A percentile compares a stretch with the other conserved stretches of the same genome.
Conservation (phyloP, 2,113 vertebrate species). For the Procavia capensis region DNA sequence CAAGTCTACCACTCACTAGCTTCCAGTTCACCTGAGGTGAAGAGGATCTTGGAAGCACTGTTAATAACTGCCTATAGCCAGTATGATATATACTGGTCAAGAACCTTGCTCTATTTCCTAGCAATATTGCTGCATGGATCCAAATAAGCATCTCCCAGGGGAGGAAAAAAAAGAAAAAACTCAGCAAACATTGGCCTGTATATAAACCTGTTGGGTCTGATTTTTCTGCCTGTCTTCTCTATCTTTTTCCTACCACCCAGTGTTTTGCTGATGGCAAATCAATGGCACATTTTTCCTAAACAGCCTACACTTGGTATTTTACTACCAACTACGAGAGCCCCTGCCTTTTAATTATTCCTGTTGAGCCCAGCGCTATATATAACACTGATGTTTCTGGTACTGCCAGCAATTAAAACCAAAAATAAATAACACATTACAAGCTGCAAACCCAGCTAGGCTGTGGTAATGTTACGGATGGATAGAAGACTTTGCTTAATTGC, state of each 20-base stretch:
- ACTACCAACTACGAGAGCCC: slow-evolving; percentile 82
- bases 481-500: slow-evolving; percentile 66
- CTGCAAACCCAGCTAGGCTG: slow-evolving; percentile 78
- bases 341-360: slow-evolving; percentile 87
- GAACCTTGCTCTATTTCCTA: background rate
- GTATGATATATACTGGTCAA: background rate
- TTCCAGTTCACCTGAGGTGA: background rate
- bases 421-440: slow-evolving; percentile 84
- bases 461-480: slow-evolving; percentile 34
- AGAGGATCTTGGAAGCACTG: background rate
- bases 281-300: slow-evolving; percentile 83
- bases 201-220: background rate
- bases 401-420: slow-evolving; percentile 87
- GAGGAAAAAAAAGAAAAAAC: no score
- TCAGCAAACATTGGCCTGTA: background rate
- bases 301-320: slow-evolving; percentile 84
- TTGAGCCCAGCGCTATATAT: slow-evolving; percentile 84
- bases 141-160: background rate
- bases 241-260: slow-evolving; percentile 64
- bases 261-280: slow-evolving; percentile 80
- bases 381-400: slow-evolving; percentile 83
- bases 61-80: background rate
- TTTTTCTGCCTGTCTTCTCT: slow-evolving; percentile 52
- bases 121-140: background rate
- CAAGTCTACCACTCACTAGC: background rate